Percentiles rank a stretch among this genome's conserved stretches.
These are phyloP conservation scores for Microplitis demolitor DNA, from an alignment of 1,140 invertebrate genomes.

Conservation along the genomic window DNA sequence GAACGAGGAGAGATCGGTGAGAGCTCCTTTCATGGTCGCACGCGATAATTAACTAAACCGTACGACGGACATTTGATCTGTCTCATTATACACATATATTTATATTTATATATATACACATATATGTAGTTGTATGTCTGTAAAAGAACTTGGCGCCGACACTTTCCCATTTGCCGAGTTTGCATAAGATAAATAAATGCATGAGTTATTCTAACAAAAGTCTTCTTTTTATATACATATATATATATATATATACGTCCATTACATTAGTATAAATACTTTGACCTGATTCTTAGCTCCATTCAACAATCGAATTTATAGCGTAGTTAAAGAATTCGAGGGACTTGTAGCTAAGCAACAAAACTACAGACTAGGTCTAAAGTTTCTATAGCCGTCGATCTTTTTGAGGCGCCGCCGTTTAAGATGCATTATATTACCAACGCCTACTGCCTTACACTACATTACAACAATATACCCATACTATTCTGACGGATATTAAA, in stretches of 20 bases:
- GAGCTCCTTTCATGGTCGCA: slow-evolving; percentile 20
- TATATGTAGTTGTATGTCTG: neutral
- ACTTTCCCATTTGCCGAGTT: slow-evolving; percentile 38
- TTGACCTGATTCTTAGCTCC: slow-evolving; percentile 33
- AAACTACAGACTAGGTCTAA: no score
- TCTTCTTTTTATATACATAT: slow-evolving; percentile 8
- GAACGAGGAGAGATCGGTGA: slow-evolving; percentile 33
- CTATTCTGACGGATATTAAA: no score
- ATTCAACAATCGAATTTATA: slow-evolving; percentile 60
- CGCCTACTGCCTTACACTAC: neutral
- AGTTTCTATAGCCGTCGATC: neutral
- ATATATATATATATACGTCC: slow-evolving; percentile 25
- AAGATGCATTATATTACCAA: slow-evolving; percentile 58
- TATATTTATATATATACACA: neutral
- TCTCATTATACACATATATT: slow-evolving; percentile 2
- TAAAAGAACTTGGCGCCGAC: slow-evolving; percentile 22
- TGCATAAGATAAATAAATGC: slow-evolving; percentile 47
- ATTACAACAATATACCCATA: no score
- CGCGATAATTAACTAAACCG: slow-evolving; percentile 12
- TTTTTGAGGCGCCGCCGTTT: slow-evolving; percentile 62
- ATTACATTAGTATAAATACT: slow-evolving; percentile 21
- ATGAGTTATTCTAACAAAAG: no score
- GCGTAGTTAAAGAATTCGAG: slow-evolving; percentile 53
- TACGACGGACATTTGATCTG: neutral
- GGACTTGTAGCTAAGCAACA: slow-evolving; percentile 24